Evolutionary conservation across 2,888 invertebrate genomes (phyloP), one percentile per base, ranked within the genome.

Genomic region (Beris chalybata): DNA sequence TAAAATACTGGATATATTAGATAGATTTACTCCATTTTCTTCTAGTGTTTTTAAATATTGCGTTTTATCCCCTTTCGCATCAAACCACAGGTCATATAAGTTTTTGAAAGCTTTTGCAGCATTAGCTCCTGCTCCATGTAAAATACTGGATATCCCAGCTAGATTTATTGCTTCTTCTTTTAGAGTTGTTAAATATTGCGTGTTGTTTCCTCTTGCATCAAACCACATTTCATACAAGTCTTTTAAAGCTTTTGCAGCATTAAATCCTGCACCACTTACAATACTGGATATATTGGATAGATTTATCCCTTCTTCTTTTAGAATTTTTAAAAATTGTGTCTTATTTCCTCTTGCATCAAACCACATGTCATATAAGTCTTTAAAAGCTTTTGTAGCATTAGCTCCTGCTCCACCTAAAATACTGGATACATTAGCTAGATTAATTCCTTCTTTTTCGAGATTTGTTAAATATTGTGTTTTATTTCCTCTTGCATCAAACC

Each of bases 221-320:
- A 75, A 74, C 70, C 72, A 74, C 30, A 70, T 64, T 53, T 57
- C 66, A 71, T 71, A 71, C 5, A 75, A 71, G 29, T 73, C 67
- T 71, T 72, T 68, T 71, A 76, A 75, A 72, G 74, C 72, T 71
- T 72, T 58, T 67, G 70, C 65, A 71, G 73, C 71, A 38, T 67
- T 44, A 32, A 38, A 29, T 31, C 59, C 59, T 13, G 38, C 48
- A 50, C 50, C 50, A 55, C 66, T 45, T 53, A 65, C 13, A 44
- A 31, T 66, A 45, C 47, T 44, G 59, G 58, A 61, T 13, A 67
- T 47, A 22, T 54, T 45, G 1, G 54, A 11, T 38, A 38, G 1
- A 38, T 55, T 50, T 15, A 61, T 12, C n/a, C 9, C 38, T 1
- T 38, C 3, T 38, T 1, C 9, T 38, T 38, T 30, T 54, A 54